A percentile compares a stretch with the other conserved stretches of the same genome.
Conservation (phyloP, 2,113 vertebrate genomes). For the Ranitomeya variabilis region DNA sequence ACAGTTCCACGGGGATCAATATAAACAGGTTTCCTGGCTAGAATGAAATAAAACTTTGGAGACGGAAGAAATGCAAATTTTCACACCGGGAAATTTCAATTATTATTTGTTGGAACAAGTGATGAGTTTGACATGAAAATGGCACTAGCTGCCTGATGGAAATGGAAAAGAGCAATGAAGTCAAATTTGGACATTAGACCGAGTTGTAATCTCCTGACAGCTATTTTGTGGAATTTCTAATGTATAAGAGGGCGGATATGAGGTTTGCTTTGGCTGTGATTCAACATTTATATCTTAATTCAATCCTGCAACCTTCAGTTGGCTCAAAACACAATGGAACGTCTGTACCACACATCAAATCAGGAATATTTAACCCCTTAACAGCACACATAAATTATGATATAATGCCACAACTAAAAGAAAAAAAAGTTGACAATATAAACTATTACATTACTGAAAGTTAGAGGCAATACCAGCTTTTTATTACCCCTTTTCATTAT, state of each 20-base stretch:
- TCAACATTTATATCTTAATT: conserved; percentile 37
- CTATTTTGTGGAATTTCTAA: conserved; percentile 47
- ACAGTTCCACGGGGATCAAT: neutral
- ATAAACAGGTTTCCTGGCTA: conserved; percentile 17
- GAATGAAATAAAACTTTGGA: conserved; percentile 13
- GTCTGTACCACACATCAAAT: conserved; percentile 61
- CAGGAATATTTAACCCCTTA: conserved; percentile 31
- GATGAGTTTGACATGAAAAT: conserved; percentile 42
- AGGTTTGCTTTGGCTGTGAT: conserved; percentile 49
- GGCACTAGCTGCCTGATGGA: neutral
- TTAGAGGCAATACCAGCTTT: neutral
- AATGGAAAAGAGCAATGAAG: conserved; percentile 38
- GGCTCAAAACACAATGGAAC: neutral
- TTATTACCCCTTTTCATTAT: neutral
- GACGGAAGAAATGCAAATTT: conserved; percentile 4
- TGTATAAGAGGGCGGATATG: conserved; percentile 50
- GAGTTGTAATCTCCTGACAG: conserved; percentile 32
- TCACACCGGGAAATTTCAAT: neutral
- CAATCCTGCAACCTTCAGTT: conserved; percentile 49
- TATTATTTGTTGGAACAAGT: neutral
- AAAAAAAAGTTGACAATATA: neutral
- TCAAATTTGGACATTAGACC: conserved; percentile 52
- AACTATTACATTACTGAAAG: neutral
- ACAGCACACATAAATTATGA: neutral
- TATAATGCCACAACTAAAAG: neutral